Conservation (phyloP, 1,140 invertebrate genomes). For the Drosophila willistoni region DNA sequence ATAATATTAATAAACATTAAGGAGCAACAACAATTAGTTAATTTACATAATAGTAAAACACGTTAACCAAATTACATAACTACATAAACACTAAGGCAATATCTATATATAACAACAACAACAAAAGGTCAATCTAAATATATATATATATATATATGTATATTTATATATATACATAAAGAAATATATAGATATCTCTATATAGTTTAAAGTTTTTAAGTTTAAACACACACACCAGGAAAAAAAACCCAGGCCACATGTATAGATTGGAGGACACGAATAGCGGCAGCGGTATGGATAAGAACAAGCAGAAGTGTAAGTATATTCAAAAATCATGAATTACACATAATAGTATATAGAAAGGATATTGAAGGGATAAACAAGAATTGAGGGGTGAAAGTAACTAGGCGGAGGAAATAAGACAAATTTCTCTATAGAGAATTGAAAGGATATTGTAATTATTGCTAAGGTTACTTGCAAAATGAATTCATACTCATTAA, state of each 20-base stretch:
- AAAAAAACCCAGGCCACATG: conserved; percentile 66
- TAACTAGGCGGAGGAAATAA: too few species aligned
- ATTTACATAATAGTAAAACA: conserved; percentile 28
- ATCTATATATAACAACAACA: conserved; percentile 29
- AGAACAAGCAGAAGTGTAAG: conserved; percentile 82
- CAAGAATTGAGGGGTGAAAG: too few species aligned
- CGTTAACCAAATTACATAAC: conserved; percentile 37
- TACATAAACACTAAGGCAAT: conserved; percentile 52
- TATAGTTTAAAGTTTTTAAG: conserved; percentile 17
- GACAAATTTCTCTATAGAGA: too few species aligned
- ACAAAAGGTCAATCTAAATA: conserved; percentile 34
- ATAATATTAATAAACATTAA: conserved; percentile 26
- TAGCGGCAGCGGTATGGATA: conserved; percentile 81
- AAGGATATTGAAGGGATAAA: too few species aligned
- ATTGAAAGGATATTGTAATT: too few species aligned
- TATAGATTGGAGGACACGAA: conserved; percentile 82
- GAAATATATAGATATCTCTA: conserved; percentile 33
- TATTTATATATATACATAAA: conserved; percentile 34
- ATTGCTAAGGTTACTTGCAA: too few species aligned
- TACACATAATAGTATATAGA: too few species aligned
- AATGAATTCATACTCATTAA: too few species aligned
- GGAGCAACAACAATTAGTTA: conserved; percentile 17
- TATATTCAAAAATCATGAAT: conserved; percentile 19
- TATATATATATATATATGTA: conserved; percentile 33
- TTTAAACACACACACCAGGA: background rate